These are phyloP conservation scores for Zhengitettix transpicula DNA, from an alignment of 2,888 invertebrate species.

Conservation along the genomic window DNA sequence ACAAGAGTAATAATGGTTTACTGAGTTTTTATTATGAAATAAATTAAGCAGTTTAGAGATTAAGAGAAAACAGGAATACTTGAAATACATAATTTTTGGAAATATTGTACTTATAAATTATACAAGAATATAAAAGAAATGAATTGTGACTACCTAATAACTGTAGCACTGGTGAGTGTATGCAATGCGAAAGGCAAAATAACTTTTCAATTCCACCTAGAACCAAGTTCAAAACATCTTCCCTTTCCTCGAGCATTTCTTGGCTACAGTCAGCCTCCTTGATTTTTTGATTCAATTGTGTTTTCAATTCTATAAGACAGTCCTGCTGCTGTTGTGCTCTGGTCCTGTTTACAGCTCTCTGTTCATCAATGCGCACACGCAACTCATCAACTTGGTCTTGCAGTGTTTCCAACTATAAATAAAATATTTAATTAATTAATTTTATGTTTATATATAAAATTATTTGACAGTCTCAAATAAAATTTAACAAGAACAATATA, in stretches of 20 bases:
- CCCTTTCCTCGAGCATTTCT: slow-evolving; percentile 25
- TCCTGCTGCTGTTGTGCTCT: slow-evolving; percentile 40
- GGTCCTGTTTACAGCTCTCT: slow-evolving; percentile 37
- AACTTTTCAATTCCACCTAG: slow-evolving; percentile 32
- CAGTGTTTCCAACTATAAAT: slow-evolving; percentile 42
- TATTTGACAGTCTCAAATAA: too few relatives aligned
- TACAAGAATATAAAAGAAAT: too few relatives aligned
- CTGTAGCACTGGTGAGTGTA: slow-evolving; percentile 51
- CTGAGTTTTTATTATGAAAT: too few relatives aligned
- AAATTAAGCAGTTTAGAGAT: too few relatives aligned
- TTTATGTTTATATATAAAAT: too few relatives aligned
- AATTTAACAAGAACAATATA: too few relatives aligned
- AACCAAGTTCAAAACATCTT: slow-evolving; percentile 22
- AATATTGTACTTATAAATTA: too few relatives aligned
- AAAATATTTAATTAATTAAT: too few relatives aligned
- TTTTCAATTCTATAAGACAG: slow-evolving; percentile 33
- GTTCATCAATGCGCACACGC: slow-evolving; percentile 44
- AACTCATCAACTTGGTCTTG: slow-evolving; percentile 49
- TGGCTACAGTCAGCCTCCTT: slow-evolving; percentile 23
- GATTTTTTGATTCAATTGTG: slow-evolving; percentile 32
- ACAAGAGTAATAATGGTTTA: slow-evolving; percentile 14
- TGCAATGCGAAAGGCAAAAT: slow-evolving; percentile 49
- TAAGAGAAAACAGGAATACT: too few relatives aligned
- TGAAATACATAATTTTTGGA: too few relatives aligned
- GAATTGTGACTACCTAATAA: slow-evolving; percentile 32